Conservation (phyloP, 1,140 invertebrate genomes). For the Leucophenga varia region DNA sequence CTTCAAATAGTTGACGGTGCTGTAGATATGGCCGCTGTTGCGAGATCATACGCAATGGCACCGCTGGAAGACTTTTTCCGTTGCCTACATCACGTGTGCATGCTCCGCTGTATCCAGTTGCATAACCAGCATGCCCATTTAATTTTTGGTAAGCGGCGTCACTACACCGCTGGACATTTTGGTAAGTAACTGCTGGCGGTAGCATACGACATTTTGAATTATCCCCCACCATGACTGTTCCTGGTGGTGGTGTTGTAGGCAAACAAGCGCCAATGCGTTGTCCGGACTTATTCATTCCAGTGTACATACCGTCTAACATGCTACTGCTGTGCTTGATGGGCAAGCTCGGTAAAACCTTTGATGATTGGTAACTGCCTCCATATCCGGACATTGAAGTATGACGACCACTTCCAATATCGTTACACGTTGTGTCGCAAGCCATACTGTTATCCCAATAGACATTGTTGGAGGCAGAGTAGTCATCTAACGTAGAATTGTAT, state of each 20-base stretch:
- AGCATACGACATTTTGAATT: constrained; percentile 43
- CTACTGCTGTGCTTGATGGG: constrained; percentile 24
- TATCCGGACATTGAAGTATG: constrained; percentile 8
- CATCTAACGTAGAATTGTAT: no score
- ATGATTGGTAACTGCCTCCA: constrained; percentile 2
- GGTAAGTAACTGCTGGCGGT: constrained; percentile 28
- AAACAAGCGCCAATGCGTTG: constrained; percentile 25
- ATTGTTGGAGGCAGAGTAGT: constrained; percentile 22
- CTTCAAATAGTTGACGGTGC: constrained; percentile 22
- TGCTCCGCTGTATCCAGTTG: constrained; percentile 26
- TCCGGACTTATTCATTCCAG: background rate
- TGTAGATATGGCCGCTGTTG: constrained; percentile 6
- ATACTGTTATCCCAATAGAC: background rate
- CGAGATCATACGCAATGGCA: constrained; percentile 43
- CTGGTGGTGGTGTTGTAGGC: constrained; percentile 39
- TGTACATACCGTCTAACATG: constrained; percentile 34
- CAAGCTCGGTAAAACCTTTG: constrained; percentile 29
- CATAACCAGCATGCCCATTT: constrained; percentile 46
- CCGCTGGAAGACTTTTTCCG: constrained; percentile 36
- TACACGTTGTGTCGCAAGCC: constrained; percentile 8
- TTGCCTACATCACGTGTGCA: constrained; percentile 20
- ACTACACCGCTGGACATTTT: constrained; percentile 8
- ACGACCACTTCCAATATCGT: constrained; percentile 68
- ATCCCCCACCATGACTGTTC: constrained; percentile 40
- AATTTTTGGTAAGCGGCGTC: constrained; percentile 5